Evolutionary conservation across 2,888 invertebrate genomes (phyloP).

Genomic region (Phragmatobia fuliginosa): DNA sequence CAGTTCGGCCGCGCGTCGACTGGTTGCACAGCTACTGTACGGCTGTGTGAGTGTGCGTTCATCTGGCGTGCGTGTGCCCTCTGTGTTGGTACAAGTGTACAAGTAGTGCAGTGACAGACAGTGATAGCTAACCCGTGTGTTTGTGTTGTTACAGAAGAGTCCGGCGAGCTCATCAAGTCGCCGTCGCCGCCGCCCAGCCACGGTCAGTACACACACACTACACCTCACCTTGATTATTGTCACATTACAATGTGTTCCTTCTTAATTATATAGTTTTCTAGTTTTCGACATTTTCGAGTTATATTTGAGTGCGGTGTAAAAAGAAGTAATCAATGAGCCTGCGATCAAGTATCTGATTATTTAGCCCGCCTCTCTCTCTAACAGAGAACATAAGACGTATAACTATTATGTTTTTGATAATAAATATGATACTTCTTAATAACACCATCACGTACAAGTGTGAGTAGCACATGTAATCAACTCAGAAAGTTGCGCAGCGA

Average conservation of each 20-base stretch:
- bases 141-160: constrained; percentile 79
- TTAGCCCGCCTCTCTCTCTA: too few species aligned
- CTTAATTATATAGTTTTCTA: neutral
- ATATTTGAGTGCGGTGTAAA: neutral
- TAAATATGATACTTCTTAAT: too few species aligned
- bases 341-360: too few species aligned
- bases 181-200: constrained; percentile 92
- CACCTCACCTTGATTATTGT: neutral
- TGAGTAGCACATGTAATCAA: too few species aligned
- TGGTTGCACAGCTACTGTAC: neutral
- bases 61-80: neutral
- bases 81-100: neutral
- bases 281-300: neutral
- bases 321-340: neutral
- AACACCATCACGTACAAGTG: too few species aligned
- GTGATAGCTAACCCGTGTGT: neutral
- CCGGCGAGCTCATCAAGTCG: constrained; percentile 90
- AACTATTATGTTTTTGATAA: too few species aligned
- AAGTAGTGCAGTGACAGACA: too few species aligned
- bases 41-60: neutral
- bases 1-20: neutral
- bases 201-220: constrained; percentile 83
- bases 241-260: neutral
- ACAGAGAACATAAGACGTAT: too few species aligned
- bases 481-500: too few species aligned